phyloP scores from a whole-genome alignment of 2,888 invertebrate genomes.

The Eristalinus sepulchralis region DNA sequence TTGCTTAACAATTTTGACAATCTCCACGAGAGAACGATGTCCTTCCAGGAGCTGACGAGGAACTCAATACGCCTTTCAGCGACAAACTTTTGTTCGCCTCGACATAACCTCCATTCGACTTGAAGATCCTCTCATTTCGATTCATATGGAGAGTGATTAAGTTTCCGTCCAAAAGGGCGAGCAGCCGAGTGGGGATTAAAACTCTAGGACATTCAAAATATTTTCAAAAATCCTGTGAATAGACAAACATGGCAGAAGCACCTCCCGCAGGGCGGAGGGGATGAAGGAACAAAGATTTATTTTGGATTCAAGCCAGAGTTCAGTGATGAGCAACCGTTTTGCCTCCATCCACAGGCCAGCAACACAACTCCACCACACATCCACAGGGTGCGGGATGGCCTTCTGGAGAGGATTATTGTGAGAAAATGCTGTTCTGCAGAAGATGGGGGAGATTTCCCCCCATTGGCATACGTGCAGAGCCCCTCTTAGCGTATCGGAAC shows the following conservation, averaged over 20 bases:
- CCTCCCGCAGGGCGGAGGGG: neutral
- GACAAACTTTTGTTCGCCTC: neutral
- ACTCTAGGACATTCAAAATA: neutral
- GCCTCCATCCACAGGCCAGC: neutral
- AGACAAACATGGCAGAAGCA: neutral
- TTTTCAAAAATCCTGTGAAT: neutral
- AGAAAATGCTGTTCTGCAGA: constrained; percentile 14
- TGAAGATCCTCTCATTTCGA: neutral
- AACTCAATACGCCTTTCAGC: neutral
- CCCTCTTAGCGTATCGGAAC: constrained; percentile 16
- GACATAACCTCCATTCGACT: neutral
- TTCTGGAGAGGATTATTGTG: constrained; percentile 5
- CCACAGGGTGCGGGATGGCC: neutral
- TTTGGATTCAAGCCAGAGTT: neutral
- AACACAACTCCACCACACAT: neutral
- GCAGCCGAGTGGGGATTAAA: neutral
- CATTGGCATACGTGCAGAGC: constrained; percentile 19
- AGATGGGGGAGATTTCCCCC: neutral
- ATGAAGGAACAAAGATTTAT: neutral
- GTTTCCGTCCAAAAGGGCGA: neutral
- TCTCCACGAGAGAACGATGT: neutral
- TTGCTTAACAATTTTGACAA: neutral
- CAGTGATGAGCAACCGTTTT: neutral
- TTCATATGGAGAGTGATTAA: neutral
- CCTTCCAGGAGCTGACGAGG: neutral